Evolutionary conservation across 2,888 invertebrate species (phyloP).

Genomic region (Hyalella azteca): DNA sequence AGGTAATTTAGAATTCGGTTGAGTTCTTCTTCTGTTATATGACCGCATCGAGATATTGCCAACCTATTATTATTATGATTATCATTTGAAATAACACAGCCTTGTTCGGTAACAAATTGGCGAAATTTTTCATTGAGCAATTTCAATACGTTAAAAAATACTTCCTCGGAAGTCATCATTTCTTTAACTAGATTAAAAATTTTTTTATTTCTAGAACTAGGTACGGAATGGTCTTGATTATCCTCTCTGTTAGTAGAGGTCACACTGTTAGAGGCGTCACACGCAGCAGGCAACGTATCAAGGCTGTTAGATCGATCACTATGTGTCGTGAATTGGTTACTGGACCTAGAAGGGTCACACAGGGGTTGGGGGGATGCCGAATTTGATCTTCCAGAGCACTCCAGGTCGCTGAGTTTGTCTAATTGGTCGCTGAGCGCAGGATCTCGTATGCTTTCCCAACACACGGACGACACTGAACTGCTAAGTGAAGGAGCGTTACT

Average conservation of each 20-base stretch:
- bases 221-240: slow-evolving; percentile 1
- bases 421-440: neutral
- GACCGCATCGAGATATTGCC: slow-evolving; percentile 60
- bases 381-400: slow-evolving; percentile 29
- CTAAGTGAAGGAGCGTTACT: slow-evolving; percentile 3
- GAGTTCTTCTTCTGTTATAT: slow-evolving; percentile 63
- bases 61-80: slow-evolving; percentile 38
- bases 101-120: slow-evolving; percentile 61
- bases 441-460: neutral
- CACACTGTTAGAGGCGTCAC: slow-evolving; percentile 24
- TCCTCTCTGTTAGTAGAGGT: neutral
- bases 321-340: neutral
- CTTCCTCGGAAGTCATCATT: slow-evolving; percentile 67
- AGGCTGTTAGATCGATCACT: neutral
- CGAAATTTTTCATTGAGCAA: slow-evolving; percentile 68
- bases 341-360: slow-evolving; percentile 11
- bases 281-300: neutral
- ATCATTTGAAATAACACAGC: slow-evolving; percentile 54
- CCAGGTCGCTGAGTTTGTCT: slow-evolving; percentile 32
- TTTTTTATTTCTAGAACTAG: slow-evolving; percentile 61
- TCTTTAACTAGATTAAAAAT: slow-evolving; percentile 67
- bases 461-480: slow-evolving; percentile 22
- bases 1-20: slow-evolving; percentile 66
- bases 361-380: slow-evolving; percentile 12
- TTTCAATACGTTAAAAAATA: slow-evolving; percentile 68